Percentiles rank a stretch among this genome's conserved stretches.
Conservation (phyloP, 2,113 vertebrate genomes). For the Clarias macrocephalus region DNA sequence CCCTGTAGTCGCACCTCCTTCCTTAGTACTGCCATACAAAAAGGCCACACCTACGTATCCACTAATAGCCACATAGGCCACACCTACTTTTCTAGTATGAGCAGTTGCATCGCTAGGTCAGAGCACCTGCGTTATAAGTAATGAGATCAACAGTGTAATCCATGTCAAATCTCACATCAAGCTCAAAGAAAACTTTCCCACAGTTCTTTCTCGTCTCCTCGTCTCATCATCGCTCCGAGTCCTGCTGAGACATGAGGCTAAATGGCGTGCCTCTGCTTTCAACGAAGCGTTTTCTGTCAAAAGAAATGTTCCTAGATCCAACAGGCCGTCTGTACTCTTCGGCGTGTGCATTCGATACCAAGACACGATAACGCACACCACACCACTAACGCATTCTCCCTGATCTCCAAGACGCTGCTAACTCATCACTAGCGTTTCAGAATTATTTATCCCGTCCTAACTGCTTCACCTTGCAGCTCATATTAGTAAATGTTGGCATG, state of each 20-base stretch:
- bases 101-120: neutral
- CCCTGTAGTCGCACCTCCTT: neutral
- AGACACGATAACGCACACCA: neutral
- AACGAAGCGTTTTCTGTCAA: neutral
- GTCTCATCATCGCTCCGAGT: neutral
- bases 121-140: neutral
- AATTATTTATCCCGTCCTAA: neutral
- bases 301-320: neutral
- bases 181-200: neutral
- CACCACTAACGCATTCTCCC: neutral
- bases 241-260: neutral
- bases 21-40: neutral
- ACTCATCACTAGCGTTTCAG: neutral
- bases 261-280: neutral
- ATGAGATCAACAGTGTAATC: neutral
- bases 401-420: neutral
- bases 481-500: neutral
- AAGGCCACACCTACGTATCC: neutral
- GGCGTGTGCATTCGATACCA: neutral
- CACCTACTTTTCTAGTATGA: neutral
- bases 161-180: neutral
- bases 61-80: neutral
- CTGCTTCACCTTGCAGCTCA: slow-evolving; percentile 11
- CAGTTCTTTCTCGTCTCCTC: neutral
- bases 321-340: neutral